Evolutionary conservation across 2,113 vertebrate genomes (phyloP).

Genomic region (Nansenia antarctica): DNA sequence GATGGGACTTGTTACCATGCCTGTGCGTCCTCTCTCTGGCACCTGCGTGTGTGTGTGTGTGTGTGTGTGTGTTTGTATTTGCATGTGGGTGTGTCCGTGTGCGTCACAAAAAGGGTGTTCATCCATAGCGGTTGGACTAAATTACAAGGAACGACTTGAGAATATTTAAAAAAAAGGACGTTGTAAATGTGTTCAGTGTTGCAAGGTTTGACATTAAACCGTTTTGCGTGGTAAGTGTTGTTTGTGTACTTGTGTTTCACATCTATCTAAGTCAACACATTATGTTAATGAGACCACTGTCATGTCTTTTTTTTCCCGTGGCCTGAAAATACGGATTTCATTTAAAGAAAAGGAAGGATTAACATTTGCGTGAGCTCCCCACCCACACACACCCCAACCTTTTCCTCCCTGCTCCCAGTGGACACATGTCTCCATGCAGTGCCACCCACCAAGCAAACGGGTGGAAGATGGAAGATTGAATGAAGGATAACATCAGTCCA

Average conservation of each 20-base stretch:
- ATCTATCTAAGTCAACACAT: too few species aligned
- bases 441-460: constrained; percentile 1
- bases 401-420: not conserved
- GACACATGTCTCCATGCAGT: not conserved
- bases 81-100: not conserved
- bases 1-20: not conserved
- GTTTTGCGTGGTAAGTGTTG: too few species aligned
- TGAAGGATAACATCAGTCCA: not conserved
- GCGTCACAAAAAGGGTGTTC: too few species aligned
- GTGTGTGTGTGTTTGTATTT: not conserved
- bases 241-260: too few species aligned
- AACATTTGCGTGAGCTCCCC: not conserved
- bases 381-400: not conserved
- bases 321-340: not conserved
- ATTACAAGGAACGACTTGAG: too few species aligned
- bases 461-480: not conserved
- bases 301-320: not conserved
- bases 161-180: too few species aligned
- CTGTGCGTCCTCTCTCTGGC: not conserved
- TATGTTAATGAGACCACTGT: not conserved
- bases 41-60: not conserved
- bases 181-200: too few species aligned
- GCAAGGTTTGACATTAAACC: too few species aligned
- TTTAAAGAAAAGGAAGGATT: not conserved
- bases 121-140: too few species aligned